A percentile compares a stretch with the other conserved stretches of the same genome.
phyloP scores from a whole-genome alignment of 2,888 invertebrate genomes.

The Shargacucullia verbasci region DNA sequence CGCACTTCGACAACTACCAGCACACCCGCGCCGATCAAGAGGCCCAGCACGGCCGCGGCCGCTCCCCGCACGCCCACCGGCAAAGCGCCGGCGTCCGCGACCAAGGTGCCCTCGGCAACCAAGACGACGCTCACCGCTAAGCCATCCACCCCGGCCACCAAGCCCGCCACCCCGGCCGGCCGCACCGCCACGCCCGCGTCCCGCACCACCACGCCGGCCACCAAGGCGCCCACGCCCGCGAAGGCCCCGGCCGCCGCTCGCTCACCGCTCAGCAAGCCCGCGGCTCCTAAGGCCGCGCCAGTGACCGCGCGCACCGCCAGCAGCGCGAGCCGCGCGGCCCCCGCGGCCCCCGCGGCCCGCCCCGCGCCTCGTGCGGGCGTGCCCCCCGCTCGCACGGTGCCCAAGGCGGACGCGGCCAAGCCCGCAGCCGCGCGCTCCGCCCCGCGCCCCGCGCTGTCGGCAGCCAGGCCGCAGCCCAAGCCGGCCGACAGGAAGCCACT shows the following conservation, averaged over 20 bases:
- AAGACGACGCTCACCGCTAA: constrained; percentile 49
- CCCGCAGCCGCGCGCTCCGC: constrained; percentile 50
- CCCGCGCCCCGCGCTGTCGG: constrained; percentile 61
- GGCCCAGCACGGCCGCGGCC: constrained; percentile 51
- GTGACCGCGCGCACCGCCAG: constrained; percentile 36
- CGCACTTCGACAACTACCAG: constrained; percentile 60
- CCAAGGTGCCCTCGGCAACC: constrained; percentile 51
- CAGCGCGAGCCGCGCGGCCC: constrained; percentile 25
- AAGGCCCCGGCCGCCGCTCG: constrained; percentile 40
- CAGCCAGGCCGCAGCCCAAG: constrained; percentile 59
- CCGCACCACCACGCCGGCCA: constrained; percentile 58
- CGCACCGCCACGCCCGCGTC: constrained; percentile 28
- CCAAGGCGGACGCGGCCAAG: constrained; percentile 39
- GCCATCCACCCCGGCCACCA: constrained; percentile 35
- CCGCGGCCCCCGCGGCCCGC: constrained; percentile 33
- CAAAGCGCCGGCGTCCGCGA: constrained; percentile 52
- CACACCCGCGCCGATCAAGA: constrained; percentile 58
- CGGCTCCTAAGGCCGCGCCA: constrained; percentile 39
- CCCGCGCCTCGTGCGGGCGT: constrained; percentile 36
- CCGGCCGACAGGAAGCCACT: constrained; percentile 85
- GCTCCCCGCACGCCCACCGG: constrained; percentile 56
- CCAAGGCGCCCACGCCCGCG: constrained; percentile 49
- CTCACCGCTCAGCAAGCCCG: constrained; percentile 37
- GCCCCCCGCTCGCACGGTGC: constrained; percentile 43
- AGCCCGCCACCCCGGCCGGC: constrained; percentile 18